Evolutionary conservation across 2,113 vertebrate genomes (phyloP), one percentile per base, ranked within the genome.

Genomic region (Micronisus gabar): DNA sequence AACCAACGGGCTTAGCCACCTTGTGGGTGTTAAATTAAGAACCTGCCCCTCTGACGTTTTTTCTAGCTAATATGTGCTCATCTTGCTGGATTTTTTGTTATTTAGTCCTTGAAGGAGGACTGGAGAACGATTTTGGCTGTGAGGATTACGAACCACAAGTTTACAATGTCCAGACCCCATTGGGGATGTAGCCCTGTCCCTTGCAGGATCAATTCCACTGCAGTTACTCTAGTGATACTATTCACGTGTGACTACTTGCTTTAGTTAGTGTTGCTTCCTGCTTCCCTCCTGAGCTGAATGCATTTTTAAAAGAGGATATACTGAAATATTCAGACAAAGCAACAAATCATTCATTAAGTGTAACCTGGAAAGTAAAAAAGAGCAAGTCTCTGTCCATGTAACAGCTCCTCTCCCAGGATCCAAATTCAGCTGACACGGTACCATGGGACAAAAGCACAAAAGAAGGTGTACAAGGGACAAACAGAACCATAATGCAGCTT

Each of bases 311-410:
- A 86, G 38, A 73, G 19, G 15, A 27, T 74, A 40, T 65, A 52
- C 45, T 94, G 65, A 95, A 97, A 93, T 95, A 97, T 93, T 96
- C 82, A 95, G 21, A 40, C 52, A 78, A 87, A 91, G 61, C 72
- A 88, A 90, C 82, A 78, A 93, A 95, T 94, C 67, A 62, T 92
- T 93, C 47, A 86, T 92, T 71, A 81, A 76, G 50, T 38, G 25
- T 66, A 92, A 93, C 47, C 41, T 84, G 56, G 40, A 78, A 93
- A 86, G 50, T 47, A 30, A 71, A 85, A 65, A 67, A 73, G 17
- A 66, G n/a, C 10, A 10, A 8, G 17, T 58, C 11, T 82, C 58
- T 79, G 5, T 68, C 27, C 32, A 30, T 21, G 23, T 66, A 88
- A 38, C 26, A 78, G 18, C 74, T 81, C 41, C 9, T 92, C 50